Conservation (phyloP, 2,888 invertebrate genomes). For the Erebia ligea region DNA sequence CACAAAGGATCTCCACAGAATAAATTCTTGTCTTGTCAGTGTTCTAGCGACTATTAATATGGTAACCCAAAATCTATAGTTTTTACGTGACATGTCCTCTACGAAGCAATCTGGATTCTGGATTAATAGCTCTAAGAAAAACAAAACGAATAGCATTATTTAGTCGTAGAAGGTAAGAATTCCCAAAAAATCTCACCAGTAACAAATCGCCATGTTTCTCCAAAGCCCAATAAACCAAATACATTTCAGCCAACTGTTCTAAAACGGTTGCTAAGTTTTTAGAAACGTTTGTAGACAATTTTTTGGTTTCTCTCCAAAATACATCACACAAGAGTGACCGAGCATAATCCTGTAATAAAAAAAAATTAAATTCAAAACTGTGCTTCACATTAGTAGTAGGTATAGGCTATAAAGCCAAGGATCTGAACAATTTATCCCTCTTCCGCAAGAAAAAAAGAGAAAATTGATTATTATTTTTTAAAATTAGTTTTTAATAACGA, state of each 20-base stretch:
- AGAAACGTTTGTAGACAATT: slow-evolving; percentile 73
- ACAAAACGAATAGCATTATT: no score
- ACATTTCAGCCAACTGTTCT: slow-evolving; percentile 88
- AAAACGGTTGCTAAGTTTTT: slow-evolving; percentile 84
- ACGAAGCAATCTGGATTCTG: no score
- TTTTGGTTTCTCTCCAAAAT: slow-evolving; percentile 83
- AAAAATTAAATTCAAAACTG: background rate
- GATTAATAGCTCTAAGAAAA: no score
- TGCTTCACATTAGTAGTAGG: background rate
- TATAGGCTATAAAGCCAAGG: background rate
- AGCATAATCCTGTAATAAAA: slow-evolving; percentile 87
- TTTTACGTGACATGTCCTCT: no score
- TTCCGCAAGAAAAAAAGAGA: background rate
- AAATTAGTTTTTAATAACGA: no score
- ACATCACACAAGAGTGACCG: slow-evolving; percentile 90
- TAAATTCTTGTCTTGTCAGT: no score
- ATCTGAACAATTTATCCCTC: background rate
- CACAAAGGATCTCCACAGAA: no score
- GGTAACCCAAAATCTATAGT: no score
- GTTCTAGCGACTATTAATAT: no score
- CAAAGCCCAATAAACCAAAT: slow-evolving; percentile 88
- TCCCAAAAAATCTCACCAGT: slow-evolving; percentile 76
- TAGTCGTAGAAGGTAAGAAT: background rate
- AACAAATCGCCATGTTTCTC: slow-evolving; percentile 90
- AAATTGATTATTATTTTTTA: no score